Evolutionary conservation across 2,797 vertebrate species (phyloP).

Genomic region (Molossus molossus): DNA sequence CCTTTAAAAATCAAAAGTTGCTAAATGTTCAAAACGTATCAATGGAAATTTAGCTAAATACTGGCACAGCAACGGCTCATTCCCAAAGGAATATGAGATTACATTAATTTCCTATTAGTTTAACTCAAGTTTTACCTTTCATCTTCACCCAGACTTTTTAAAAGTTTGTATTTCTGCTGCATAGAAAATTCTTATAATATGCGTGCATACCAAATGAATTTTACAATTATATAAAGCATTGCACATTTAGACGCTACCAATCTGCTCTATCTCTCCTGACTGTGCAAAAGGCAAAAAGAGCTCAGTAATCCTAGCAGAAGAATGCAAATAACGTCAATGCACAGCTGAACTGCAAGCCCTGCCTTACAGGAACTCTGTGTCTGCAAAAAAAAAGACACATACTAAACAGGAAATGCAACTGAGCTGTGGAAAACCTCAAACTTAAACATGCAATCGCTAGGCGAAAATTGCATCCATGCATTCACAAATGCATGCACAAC

Average conservation of each 20-base stretch:
- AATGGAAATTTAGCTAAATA: constrained; percentile 89
- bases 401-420: constrained; percentile 97
- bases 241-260: constrained; percentile 85
- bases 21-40: constrained; percentile 82
- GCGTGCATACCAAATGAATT: constrained; percentile 77
- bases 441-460: constrained; percentile 93
- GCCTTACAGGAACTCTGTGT: constrained; percentile 95
- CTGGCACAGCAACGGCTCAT: constrained; percentile 87
- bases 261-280: constrained; percentile 90
- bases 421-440: constrained; percentile 92
- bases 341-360: constrained; percentile 92
- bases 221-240: constrained; percentile 79
- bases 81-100: constrained; percentile 89
- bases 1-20: constrained; percentile 87
- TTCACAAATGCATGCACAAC: constrained; percentile 90
- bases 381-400: constrained; percentile 89
- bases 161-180: constrained; percentile 86
- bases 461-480: constrained; percentile 92
- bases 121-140: constrained; percentile 89
- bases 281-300: constrained; percentile 89
- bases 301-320: constrained; percentile 90
- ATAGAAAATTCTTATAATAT: constrained; percentile 72
- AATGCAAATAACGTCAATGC: constrained; percentile 91
- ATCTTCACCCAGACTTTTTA: constrained; percentile 84
- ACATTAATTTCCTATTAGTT: constrained; percentile 89